Evolutionary conservation across 2,888 invertebrate species (phyloP).

Genomic region (Philaethria dido): DNA sequence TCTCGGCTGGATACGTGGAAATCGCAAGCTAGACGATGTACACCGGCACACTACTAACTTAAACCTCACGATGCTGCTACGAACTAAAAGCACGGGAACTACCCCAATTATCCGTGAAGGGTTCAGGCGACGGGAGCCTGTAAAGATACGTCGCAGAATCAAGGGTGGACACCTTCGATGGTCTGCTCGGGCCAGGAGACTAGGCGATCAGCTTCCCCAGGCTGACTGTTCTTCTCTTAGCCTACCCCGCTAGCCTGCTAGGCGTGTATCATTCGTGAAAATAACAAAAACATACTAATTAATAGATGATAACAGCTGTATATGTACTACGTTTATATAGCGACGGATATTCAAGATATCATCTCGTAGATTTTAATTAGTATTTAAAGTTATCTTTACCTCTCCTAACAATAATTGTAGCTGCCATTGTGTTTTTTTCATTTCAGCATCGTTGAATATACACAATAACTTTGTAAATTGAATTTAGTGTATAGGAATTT

Average conservation of each 20-base stretch:
- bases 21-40: too few species aligned
- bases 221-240: neutral
- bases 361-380: slow-evolving; percentile 11
- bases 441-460: slow-evolving; percentile 14
- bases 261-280: neutral
- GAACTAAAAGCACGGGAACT: too few species aligned
- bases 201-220: too few species aligned
- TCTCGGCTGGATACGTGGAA: too few species aligned
- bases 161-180: too few species aligned
- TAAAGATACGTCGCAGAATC: too few species aligned
- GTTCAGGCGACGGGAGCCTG: too few species aligned
- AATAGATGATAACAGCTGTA: neutral
- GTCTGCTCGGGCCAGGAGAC: too few species aligned
- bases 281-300: neutral
- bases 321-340: neutral
- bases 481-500: neutral
- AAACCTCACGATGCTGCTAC: too few species aligned
- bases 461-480: slow-evolving; percentile 10
- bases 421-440: slow-evolving; percentile 11
- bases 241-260: too few species aligned
- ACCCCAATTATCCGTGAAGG: too few species aligned
- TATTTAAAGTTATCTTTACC: slow-evolving; percentile 8
- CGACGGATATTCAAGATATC: neutral
- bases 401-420: slow-evolving; percentile 7
- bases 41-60: too few species aligned